These are phyloP conservation scores for Dendrophyllia cribrosa DNA, from an alignment of 64 coral and sea anemone genomes.

Conservation along the genomic window DNA sequence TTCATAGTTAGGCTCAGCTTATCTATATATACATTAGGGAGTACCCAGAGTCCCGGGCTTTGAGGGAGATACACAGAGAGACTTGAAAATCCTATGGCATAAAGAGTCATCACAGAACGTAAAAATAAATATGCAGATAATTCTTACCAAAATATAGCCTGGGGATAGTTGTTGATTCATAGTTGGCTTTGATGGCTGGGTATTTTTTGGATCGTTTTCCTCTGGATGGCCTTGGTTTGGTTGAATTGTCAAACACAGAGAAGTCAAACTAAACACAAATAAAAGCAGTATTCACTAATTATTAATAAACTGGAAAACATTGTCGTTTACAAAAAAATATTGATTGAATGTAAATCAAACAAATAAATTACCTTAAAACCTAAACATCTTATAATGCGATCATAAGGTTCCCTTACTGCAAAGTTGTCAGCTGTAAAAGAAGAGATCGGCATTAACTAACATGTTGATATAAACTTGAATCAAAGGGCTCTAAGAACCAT, in stretches of 20 bases:
- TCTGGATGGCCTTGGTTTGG: slow-evolving; percentile 56
- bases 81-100: too few relatives aligned
- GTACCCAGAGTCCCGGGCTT: neutral
- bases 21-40: slow-evolving; percentile 81
- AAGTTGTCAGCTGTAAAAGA: slow-evolving; percentile 90
- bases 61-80: too few relatives aligned
- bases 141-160: slow-evolving; percentile 91
- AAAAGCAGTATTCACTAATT: neutral
- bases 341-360: too few relatives aligned
- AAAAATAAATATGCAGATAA: too few relatives aligned
- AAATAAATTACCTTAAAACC: slow-evolving; percentile 86
- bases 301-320: too few relatives aligned
- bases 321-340: too few relatives aligned
- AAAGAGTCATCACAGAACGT: too few relatives aligned
- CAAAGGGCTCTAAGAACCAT: too few relatives aligned
- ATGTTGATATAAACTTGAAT: too few relatives aligned
- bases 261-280: slow-evolving; percentile 91
- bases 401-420: slow-evolving; percentile 91
- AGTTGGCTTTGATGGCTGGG: slow-evolving; percentile 83
- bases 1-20: slow-evolving; percentile 85
- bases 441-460: neutral
- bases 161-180: slow-evolving; percentile 77
- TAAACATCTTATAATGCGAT: slow-evolving; percentile 85
- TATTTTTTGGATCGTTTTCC: slow-evolving; percentile 84
- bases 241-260: slow-evolving; percentile 91